Evolutionary conservation across 1,140 invertebrate genomes (phyloP).

Genomic region (Zaprionus ghesquierei): DNA sequence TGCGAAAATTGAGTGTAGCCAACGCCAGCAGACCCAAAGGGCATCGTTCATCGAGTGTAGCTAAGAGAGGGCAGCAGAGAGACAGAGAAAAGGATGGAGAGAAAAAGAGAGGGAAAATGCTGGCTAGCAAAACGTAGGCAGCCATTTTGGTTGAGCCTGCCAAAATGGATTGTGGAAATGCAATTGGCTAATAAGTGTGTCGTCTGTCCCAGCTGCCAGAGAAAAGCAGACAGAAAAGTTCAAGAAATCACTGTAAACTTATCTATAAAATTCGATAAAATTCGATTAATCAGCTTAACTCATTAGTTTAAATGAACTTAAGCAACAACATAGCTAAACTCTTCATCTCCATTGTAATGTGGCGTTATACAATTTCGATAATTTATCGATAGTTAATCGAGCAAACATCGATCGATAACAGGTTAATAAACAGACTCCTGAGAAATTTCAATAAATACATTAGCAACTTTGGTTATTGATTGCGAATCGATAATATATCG

Average conservation of each 20-base stretch:
- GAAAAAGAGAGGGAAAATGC: neutral
- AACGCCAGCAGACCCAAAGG: slow-evolving; percentile 40
- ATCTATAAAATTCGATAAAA: neutral
- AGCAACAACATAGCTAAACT: no score
- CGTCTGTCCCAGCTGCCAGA: neutral
- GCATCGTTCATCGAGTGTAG: slow-evolving; percentile 31
- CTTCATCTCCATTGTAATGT: no score
- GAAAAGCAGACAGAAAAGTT: neutral
- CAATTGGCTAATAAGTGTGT: slow-evolving; percentile 42
- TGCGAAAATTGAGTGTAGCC: slow-evolving; percentile 75
- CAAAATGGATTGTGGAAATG: slow-evolving; percentile 40
- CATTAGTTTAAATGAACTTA: no score
- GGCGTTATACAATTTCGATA: no score
- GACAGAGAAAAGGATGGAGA: neutral
- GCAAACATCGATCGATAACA: neutral
- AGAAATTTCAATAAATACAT: no score
- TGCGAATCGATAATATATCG: neutral
- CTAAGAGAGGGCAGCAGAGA: neutral
- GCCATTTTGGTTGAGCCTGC: slow-evolving; percentile 56
- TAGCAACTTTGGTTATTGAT: neutral
- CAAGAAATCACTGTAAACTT: neutral
- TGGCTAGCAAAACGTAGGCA: slow-evolving; percentile 22
- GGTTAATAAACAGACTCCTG: neutral
- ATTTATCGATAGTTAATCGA: no score
- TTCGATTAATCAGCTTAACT: neutral